Percentiles rank a stretch among this genome's conserved stretches.
phyloP scores from a whole-genome alignment of 2,888 invertebrate genomes.

The Xanthia icteritia region DNA sequence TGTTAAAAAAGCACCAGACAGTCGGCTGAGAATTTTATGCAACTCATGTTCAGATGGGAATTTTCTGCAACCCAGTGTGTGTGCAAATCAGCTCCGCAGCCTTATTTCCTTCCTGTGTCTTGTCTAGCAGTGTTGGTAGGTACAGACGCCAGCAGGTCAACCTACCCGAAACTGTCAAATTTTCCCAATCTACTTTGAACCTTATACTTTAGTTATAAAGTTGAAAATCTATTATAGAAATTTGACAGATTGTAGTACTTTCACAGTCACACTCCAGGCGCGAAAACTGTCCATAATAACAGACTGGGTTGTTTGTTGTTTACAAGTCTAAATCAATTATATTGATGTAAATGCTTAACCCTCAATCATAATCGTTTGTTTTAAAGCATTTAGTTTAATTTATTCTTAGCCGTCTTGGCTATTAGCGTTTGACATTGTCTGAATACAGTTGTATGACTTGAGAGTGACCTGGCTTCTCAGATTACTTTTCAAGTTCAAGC shows the following conservation, averaged over 20 bases:
- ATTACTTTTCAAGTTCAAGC: conserved; percentile 57
- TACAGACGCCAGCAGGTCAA: too few species aligned
- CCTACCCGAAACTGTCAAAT: too few species aligned
- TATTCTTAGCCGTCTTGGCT: conserved; percentile 1
- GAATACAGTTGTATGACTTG: conserved; percentile 57
- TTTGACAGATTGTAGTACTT: too few species aligned
- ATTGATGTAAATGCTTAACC: too few species aligned
- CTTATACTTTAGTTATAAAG: too few species aligned
- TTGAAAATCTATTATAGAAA: too few species aligned
- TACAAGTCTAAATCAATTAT: too few species aligned
- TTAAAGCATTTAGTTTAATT: conserved; percentile 3
- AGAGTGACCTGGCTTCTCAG: conserved; percentile 49
- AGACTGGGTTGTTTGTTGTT: not conserved
- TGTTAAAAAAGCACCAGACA: not conserved
- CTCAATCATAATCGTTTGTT: not conserved
- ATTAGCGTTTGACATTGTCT: conserved; percentile 50
- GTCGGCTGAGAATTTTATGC: not conserved
- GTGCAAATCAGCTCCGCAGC: not conserved
- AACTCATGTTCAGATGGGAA: not conserved
- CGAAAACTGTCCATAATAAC: not conserved
- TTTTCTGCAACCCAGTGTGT: not conserved
- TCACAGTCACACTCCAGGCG: not conserved
- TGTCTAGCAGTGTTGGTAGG: not conserved
- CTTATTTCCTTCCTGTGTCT: not conserved
- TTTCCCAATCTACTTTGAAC: too few species aligned